A percentile compares a stretch with the other conserved stretches of the same genome.
phyloP scores from a whole-genome alignment of 2,797 vertebrate species.

The Urocyon cinereoargenteus region DNA sequence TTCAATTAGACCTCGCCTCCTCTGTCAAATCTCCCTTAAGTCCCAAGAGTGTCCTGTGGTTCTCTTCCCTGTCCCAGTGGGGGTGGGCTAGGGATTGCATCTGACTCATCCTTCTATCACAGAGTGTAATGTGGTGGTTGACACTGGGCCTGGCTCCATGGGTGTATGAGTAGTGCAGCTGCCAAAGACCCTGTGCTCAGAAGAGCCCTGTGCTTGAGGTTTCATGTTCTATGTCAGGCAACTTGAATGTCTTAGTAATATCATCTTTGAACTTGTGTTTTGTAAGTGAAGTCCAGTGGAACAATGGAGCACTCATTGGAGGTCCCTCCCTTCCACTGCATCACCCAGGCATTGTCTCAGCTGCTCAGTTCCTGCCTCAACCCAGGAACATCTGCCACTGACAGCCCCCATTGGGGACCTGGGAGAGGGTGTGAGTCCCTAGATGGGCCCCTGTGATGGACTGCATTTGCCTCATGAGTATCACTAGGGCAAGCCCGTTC shows the following conservation, averaged over 20 bases:
- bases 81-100: neutral
- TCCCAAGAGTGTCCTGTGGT: neutral
- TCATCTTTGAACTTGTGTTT: neutral
- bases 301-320: too few species aligned
- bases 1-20: neutral
- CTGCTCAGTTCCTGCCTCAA: neutral
- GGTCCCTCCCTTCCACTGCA: neutral
- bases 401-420: neutral
- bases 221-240: neutral
- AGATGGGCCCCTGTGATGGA: neutral
- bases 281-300: neutral
- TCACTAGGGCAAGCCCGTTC: neutral
- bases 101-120: neutral
- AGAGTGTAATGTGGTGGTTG: neutral
- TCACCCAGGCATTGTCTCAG: neutral
- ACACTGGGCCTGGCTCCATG: neutral
- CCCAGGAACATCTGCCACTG: neutral
- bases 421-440: neutral
- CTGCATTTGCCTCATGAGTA: rapidly evolving
- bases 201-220: neutral
- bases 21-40: neutral
- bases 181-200: neutral
- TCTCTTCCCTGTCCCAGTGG: neutral
- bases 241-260: neutral
- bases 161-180: neutral